A percentile compares a stretch with the other conserved stretches of the same genome.
Evolutionary conservation across 1,140 invertebrate genomes (phyloP).

Genomic region (Cepaea nemoralis): DNA sequence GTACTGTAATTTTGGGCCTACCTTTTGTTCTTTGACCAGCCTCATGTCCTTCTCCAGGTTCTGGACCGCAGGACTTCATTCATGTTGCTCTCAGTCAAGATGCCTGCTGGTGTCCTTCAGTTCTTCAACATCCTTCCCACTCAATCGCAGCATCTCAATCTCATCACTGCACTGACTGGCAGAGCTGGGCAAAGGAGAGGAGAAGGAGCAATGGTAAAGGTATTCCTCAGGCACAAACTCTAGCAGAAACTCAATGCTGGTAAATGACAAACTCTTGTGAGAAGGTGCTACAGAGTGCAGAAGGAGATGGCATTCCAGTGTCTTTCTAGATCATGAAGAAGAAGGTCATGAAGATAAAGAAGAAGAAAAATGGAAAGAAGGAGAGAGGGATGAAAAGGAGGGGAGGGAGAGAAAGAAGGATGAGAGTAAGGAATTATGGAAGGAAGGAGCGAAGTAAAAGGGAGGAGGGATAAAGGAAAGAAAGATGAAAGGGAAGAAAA

Average conservation of each 20-base stretch:
- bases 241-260: not conserved
- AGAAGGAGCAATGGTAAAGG: not conserved
- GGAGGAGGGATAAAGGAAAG: not conserved
- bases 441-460: not conserved
- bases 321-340: too few species aligned
- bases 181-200: not conserved
- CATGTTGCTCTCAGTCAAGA: slow-evolving; percentile 2
- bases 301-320: too few species aligned
- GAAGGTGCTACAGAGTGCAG: not conserved
- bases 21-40: slow-evolving; percentile 38
- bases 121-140: slow-evolving; percentile 12
- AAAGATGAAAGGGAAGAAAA: too few species aligned
- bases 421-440: too few species aligned
- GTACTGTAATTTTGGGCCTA: too few species aligned
- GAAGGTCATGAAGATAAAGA: too few species aligned
- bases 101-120: not conserved
- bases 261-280: not conserved
- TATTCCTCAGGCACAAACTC: not conserved
- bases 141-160: slow-evolving; percentile 30
- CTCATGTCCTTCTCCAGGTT: slow-evolving; percentile 19
- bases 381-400: too few species aligned
- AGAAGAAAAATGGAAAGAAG: too few species aligned
- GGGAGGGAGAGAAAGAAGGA: too few species aligned
- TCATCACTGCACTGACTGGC: slow-evolving; percentile 34
- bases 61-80: slow-evolving; percentile 20